phyloP scores from a whole-genome alignment of 2,888 invertebrate genomes.

The Ophion ventricosus region DNA sequence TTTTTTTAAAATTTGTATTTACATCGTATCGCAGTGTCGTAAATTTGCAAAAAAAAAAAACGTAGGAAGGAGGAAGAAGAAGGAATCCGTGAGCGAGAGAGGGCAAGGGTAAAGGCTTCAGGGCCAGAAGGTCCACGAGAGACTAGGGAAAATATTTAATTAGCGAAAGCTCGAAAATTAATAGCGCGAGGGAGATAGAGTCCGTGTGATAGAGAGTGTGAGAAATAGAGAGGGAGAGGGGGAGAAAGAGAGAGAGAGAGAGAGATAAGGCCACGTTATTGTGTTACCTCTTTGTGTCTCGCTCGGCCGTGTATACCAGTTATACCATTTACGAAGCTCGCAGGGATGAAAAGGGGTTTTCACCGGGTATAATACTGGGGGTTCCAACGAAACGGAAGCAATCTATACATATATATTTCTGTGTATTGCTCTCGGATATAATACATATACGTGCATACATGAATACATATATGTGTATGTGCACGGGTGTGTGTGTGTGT shows the following conservation, averaged over 20 bases:
- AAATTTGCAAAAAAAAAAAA: conserved; percentile 35
- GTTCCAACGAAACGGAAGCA: conserved; percentile 41
- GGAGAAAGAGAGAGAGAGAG: conserved; percentile 76
- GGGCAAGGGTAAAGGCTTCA: conserved; percentile 41
- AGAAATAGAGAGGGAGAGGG: conserved; percentile 16
- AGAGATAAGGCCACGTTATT: conserved; percentile 57
- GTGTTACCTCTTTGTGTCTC: conserved; percentile 49
- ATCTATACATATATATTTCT: conserved; percentile 7
- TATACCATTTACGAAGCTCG: conserved; percentile 54
- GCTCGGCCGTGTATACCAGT: conserved; percentile 53
- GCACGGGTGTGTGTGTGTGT: too few species aligned
- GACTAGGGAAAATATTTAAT: conserved; percentile 80
- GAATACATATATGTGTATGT: not conserved
- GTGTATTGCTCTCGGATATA: not conserved
- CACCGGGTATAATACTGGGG: conserved; percentile 27
- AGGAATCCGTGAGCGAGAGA: conserved; percentile 17
- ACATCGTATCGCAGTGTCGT: conserved; percentile 10
- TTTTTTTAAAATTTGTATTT: conserved; percentile 21
- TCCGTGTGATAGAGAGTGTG: too few species aligned
- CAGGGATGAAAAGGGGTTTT: conserved; percentile 41
- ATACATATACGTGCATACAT: not conserved
- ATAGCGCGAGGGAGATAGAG: conserved; percentile 72
- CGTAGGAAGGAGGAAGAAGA: conserved; percentile 3
- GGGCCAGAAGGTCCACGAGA: conserved; percentile 44
- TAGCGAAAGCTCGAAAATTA: conserved; percentile 82